A percentile compares a stretch with the other conserved stretches of the same genome.
Conservation (phyloP, 2,113 vertebrate species). For the Petaurus breviceps region DNA sequence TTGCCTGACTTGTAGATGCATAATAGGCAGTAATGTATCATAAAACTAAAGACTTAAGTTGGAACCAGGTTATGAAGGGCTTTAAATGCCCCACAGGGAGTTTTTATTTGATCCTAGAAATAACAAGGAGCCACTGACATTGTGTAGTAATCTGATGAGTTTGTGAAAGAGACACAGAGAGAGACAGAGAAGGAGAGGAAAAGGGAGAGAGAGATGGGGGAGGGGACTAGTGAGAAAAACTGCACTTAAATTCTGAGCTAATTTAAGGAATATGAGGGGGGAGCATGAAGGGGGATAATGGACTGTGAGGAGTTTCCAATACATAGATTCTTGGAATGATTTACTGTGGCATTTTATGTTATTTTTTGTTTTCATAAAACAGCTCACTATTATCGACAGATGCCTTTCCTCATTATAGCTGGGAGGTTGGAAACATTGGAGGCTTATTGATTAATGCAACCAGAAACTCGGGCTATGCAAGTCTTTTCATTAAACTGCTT, state of each 20-base stretch:
- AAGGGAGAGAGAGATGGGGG: conserved; percentile 13
- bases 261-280: conserved; percentile 28
- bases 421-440: conserved; percentile 57
- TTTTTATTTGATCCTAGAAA: not conserved
- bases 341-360: conserved; percentile 45
- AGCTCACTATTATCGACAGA: conserved; percentile 56
- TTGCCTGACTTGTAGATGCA: not conserved
- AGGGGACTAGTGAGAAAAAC: not conserved
- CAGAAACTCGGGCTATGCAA: conserved; percentile 49
- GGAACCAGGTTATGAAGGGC: not conserved
- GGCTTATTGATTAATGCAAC: conserved; percentile 66
- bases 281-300: not conserved
- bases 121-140: not conserved
- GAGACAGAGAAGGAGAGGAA: conserved; percentile 1
- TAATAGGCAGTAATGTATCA: not conserved
- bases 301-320: conserved; percentile 39
- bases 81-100: not conserved
- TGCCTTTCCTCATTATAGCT: conserved; percentile 54
- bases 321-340: conserved; percentile 47
- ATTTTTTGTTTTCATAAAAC: conserved; percentile 53
- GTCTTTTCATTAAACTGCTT: conserved; percentile 40
- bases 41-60: not conserved
- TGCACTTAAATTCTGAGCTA: conserved; percentile 13
- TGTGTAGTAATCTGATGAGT: not conserved
- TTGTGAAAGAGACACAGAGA: not conserved